phyloP scores from a whole-genome alignment of 2,113 vertebrate species.

The Martes martes region DNA sequence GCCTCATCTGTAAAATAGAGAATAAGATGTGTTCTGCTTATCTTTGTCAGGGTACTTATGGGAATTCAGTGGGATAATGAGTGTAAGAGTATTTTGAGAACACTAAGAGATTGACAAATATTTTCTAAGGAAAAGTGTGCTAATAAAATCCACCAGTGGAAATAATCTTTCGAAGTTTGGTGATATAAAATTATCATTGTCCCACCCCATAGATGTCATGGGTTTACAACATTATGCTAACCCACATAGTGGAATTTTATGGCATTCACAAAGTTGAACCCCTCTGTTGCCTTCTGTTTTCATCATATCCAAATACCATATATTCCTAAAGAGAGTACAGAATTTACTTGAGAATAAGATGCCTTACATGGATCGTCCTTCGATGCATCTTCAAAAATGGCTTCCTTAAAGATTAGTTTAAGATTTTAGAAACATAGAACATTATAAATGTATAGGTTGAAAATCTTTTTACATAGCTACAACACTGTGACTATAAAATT shows the following conservation, averaged over 20 bases:
- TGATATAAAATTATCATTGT: neutral
- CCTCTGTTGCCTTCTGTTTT: neutral
- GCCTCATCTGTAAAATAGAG: neutral
- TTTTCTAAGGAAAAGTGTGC: neutral
- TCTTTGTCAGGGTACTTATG: neutral
- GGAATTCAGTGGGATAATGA: neutral
- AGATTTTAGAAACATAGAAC: constrained; percentile 10
- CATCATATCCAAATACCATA: neutral
- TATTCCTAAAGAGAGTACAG: neutral
- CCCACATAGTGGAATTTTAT: neutral
- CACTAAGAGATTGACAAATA: neutral
- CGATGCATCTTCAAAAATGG: neutral
- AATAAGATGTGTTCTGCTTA: neutral
- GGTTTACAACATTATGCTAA: neutral
- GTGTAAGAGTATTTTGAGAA: neutral
- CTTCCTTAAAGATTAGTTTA: neutral
- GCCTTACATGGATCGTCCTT: neutral
- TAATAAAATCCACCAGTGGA: neutral
- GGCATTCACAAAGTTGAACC: neutral
- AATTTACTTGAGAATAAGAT: neutral
- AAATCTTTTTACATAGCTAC: neutral
- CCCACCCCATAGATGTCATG: too few relatives aligned
- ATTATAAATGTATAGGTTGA: neutral
- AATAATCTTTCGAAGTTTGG: neutral
- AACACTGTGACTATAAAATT: neutral